Conservation (phyloP, 2,797 vertebrate genomes). For the Pangasius djambal region DNA sequence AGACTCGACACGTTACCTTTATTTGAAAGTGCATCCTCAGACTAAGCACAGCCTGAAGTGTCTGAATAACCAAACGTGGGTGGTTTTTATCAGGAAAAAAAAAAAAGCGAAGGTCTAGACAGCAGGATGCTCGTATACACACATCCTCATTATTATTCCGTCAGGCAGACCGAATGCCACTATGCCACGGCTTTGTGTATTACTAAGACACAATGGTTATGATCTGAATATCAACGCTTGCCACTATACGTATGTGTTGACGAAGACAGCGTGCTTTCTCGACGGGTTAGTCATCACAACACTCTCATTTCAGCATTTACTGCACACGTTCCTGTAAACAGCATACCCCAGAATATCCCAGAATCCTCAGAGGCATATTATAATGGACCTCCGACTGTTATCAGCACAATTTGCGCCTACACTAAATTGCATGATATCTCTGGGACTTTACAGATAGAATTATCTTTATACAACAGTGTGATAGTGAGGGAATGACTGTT, state of each 20-base stretch:
- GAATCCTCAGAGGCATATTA: not conserved
- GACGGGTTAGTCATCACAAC: not conserved
- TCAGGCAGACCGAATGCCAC: not conserved
- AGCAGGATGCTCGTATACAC: not conserved
- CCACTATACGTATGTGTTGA: not conserved
- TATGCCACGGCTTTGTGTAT: not conserved
- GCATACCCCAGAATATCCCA: too few species aligned
- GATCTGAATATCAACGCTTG: not conserved
- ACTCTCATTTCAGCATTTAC: not conserved
- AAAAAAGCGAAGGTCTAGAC: not conserved
- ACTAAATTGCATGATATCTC: not conserved
- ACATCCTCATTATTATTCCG: not conserved
- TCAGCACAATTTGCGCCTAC: not conserved
- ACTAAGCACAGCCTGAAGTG: not conserved
- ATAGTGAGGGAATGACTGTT: not conserved
- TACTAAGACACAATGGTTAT: not conserved
- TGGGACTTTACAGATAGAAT: not conserved
- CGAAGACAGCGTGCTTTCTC: not conserved
- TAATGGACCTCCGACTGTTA: not conserved
- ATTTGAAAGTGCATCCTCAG: not conserved
- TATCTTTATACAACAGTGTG: not conserved
- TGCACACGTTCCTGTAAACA: not conserved
- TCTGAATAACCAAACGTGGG: not conserved
- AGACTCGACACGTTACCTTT: not conserved
- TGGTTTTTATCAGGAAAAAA: not conserved